phyloP scores from a whole-genome alignment of 2,113 vertebrate genomes.

The Prunella fulvescens region DNA sequence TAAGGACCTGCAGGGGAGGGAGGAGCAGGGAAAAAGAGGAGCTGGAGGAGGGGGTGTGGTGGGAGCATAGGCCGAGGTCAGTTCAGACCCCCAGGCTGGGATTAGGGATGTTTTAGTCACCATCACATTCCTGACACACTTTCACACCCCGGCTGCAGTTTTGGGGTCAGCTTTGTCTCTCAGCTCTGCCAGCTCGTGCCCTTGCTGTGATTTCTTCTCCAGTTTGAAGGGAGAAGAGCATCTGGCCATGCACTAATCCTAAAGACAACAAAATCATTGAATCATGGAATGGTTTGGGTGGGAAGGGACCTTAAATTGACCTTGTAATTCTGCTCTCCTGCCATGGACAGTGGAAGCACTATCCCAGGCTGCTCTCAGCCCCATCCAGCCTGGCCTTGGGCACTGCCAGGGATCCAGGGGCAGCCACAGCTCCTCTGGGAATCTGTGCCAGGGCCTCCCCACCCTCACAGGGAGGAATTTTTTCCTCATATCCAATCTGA shows the following conservation, averaged over 20 bases:
- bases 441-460: rapidly evolving
- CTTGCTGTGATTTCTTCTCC: neutral
- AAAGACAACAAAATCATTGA: neutral
- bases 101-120: rapidly evolving
- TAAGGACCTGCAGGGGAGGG: neutral
- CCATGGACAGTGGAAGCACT: too few species aligned
- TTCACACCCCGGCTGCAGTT: rapidly evolving
- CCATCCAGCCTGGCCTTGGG: rapidly evolving
- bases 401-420: neutral
- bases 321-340: neutral
- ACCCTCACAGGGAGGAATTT: neutral
- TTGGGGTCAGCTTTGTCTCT: neutral
- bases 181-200: neutral
- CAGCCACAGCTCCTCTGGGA: neutral
- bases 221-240: neutral
- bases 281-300: too few species aligned
- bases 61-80: neutral
- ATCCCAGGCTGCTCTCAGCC: rapidly evolving
- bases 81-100: neutral
- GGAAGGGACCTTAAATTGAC: neutral
- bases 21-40: rapidly evolving
- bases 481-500: neutral
- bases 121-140: rapidly evolving
- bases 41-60: neutral
- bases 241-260: neutral